Base-by-base conservation (phyloP, 2,797 vertebrate species). In the Schizopygopsis malacanthus region DNA sequence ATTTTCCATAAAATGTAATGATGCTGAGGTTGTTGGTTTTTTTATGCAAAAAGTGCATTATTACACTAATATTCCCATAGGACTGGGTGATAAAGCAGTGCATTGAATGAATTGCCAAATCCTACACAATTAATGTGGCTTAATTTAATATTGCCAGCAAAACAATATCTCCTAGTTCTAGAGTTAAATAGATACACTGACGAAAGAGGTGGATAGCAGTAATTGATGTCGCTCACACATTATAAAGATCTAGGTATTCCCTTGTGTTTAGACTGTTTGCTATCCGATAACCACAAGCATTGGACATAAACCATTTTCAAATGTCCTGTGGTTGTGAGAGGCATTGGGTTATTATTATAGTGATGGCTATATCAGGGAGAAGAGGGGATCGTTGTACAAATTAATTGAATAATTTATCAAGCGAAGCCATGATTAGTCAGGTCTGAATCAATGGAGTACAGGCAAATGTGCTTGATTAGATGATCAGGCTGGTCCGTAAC, bases 391-490 rank as follows among this genome's bases (percentile, higher is more conserved):
- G 76, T 69, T 22, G 80, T 84, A 73, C 50, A 89, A 89, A 91
- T 88, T 75, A 89, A 90, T 90, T 89, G 85, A 92, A 90, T 90
- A 89, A 92, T 84, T 86, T 89, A 91, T 91, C 92, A 91, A 86
- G 90, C 47, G 63, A 84, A 85, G 15, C 2, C 67, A 6, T 63
- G 86, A 87, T 89, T 91, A 91, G 75, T 88, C 85, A 59, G 77
- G 76, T 67, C 80, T 82, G 56, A 86, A 88, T 86, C 73, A 52
- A 86, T 67, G 87, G n/a, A 71, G 82, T 77, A 47, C 52, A 82
- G 70, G 69, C 56, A 43, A 85, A 85, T 72, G 70, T 61, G 43
- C 85, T 75, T 88, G 81, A 88, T 88, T 86, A 82, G 45, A 63
- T 8, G 28, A 79, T 73, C 80, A 56, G 43, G n/a, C 45, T 77